Base-by-base conservation (phyloP, 2,888 invertebrate genomes). In the Salpingus planirostris region DNA sequence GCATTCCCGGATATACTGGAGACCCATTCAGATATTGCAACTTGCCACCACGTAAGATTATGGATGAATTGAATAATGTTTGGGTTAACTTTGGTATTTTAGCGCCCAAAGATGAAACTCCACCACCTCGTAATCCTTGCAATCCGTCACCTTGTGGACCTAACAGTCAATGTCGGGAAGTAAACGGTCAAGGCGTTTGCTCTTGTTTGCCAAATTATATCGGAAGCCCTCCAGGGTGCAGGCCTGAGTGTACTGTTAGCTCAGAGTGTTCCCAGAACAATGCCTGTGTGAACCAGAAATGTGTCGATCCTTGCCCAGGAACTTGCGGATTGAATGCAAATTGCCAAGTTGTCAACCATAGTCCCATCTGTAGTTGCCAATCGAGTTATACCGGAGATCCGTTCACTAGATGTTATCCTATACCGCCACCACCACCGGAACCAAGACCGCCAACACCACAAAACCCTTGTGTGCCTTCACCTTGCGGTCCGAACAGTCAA, bases 61-160 rank as follows among this genome's bases (percentile, higher is more conserved):
- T n/a, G n/a, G n/a, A n/a, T n/a, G n/a, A n/a, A n/a, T n/a, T n/a
- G n/a, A n/a, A n/a, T n/a, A n/a, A n/a, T n/a, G n/a, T n/a, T n/a
- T n/a, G n/a, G n/a, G n/a, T n/a, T n/a, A n/a, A n/a, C n/a, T 23
- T 23, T 15, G 5, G 14, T 23, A 30, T 50, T 52, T 27, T 39
- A 55, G 54, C 44, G 36, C 36, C 41, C 13, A 40, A 47, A 38
- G 49, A 45, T n/a, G n/a, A n/a, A n/a, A n/a, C n/a, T n/a, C n/a
- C n/a, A n/a, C n/a, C n/a, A 23, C 50, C 50, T n/a, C 42, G 13
- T 13, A 76, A 40, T 77, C 79, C 82, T 13, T 84, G 84, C 54
- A 59, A 71, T 27, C 84, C 83, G 27, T 78, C 79, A 24, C 83
- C 83, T 8, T 85, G 85, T 57, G 85, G 85, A 24, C 78, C 82